phyloP scores from a whole-genome alignment of 2,888 invertebrate species.

The Lepidochitona cinerea region DNA sequence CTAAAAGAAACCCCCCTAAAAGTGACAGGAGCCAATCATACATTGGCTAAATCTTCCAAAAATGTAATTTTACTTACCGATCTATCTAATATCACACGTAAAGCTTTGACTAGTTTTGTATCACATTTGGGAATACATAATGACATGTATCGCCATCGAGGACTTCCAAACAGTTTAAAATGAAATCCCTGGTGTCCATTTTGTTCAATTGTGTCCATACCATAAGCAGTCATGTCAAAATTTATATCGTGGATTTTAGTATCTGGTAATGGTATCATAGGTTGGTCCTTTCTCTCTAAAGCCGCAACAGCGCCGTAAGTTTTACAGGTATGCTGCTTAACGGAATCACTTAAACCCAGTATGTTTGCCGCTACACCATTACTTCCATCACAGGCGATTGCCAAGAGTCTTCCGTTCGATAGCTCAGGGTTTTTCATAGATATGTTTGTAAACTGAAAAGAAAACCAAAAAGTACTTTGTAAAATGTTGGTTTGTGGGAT shows the following conservation, averaged over 20 bases:
- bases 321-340: slow-evolving; percentile 53
- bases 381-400: slow-evolving; percentile 62
- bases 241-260: slow-evolving; percentile 52
- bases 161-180: slow-evolving; percentile 64
- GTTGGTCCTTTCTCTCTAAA: slow-evolving; percentile 49
- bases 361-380: slow-evolving; percentile 54
- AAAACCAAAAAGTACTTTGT: neutral
- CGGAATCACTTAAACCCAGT: slow-evolving; percentile 63
- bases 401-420: slow-evolving; percentile 50
- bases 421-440: slow-evolving; percentile 48
- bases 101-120: slow-evolving; percentile 57
- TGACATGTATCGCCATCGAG: slow-evolving; percentile 58
- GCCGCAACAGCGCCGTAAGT: slow-evolving; percentile 64
- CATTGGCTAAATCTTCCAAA: too few relatives aligned
- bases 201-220: slow-evolving; percentile 35
- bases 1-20: too few relatives aligned
- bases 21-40: too few relatives aligned
- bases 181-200: slow-evolving; percentile 52
- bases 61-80: slow-evolving; percentile 61
- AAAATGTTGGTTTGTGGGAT: too few relatives aligned
- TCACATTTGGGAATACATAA: slow-evolving; percentile 63
- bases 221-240: slow-evolving; percentile 64
- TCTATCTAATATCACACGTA: slow-evolving; percentile 63
- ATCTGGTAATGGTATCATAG: slow-evolving; percentile 36
- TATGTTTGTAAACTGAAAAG: slow-evolving; percentile 58